Percentiles rank a stretch among this genome's conserved stretches.
phyloP scores from a whole-genome alignment of 2,797 vertebrate species.

The Onychomys arenicola region DNA sequence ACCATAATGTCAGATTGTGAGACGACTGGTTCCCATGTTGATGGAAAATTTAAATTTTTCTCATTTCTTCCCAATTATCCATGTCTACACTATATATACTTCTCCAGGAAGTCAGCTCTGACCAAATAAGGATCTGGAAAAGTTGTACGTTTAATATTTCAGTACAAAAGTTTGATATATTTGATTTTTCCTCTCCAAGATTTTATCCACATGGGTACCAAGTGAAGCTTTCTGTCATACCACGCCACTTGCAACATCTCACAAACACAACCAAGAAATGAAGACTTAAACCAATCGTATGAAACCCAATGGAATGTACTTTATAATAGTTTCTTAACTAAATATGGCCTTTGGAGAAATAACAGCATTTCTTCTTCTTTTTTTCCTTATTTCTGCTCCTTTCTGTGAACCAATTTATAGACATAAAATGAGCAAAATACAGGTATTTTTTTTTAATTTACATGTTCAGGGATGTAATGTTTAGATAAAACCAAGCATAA shows the following conservation, averaged over 20 bases:
- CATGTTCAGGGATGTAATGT: background rate
- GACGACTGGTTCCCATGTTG: background rate
- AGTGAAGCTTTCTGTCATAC: background rate
- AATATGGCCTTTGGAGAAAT: background rate
- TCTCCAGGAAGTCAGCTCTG: background rate
- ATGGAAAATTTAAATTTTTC: background rate
- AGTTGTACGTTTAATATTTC: background rate
- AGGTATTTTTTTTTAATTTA: conserved; percentile 19
- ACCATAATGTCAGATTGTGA: background rate
- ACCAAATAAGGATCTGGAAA: background rate
- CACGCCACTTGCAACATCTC: background rate
- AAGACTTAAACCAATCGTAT: background rate
- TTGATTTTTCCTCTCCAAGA: background rate
- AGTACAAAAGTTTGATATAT: background rate
- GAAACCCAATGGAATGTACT: background rate
- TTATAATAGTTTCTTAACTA: background rate
- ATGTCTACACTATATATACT: background rate
- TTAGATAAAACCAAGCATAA: background rate
- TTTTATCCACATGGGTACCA: background rate
- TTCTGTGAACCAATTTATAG: background rate
- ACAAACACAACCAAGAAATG: background rate
- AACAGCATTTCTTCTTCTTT: background rate
- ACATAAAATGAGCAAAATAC: background rate
- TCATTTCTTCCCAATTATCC: background rate
- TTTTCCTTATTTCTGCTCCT: background rate